Evolutionary conservation across 2,888 invertebrate species (phyloP).

Genomic region (Cosmia pyralina): DNA sequence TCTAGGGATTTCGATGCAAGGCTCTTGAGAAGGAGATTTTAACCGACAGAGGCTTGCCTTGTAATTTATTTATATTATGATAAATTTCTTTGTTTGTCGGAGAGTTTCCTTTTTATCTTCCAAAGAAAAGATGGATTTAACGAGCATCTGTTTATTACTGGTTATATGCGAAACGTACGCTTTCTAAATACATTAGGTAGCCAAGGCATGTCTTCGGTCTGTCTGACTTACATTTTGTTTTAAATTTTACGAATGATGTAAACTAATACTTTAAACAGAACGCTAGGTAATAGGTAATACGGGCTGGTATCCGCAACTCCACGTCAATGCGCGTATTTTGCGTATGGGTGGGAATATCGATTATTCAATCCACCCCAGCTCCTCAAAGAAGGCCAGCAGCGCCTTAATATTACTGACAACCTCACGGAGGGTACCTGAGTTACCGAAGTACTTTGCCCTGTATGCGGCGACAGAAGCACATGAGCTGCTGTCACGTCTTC

Average conservation of each 20-base stretch:
- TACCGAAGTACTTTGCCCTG: too few species aligned
- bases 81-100: constrained; percentile 35
- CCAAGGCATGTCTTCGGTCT: not conserved
- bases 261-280: not conserved
- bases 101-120: constrained; percentile 4
- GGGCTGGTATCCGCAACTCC: too few species aligned
- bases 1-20: constrained; percentile 12
- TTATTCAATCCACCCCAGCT: too few species aligned
- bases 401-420: too few species aligned
- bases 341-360: too few species aligned
- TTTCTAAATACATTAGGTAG: not conserved
- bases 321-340: too few species aligned
- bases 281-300: too few species aligned
- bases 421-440: too few species aligned
- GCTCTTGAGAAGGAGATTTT: not conserved
- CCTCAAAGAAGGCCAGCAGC: too few species aligned
- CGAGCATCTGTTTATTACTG: not conserved
- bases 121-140: not conserved
- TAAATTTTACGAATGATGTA: not conserved
- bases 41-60: not conserved
- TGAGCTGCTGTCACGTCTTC: too few species aligned
- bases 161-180: constrained; percentile 2
- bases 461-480: too few species aligned
- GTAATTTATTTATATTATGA: constrained; percentile 32
- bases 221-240: not conserved